phyloP scores from a whole-genome alignment of 1,140 invertebrate species.

The Lordiphosa collinella region DNA sequence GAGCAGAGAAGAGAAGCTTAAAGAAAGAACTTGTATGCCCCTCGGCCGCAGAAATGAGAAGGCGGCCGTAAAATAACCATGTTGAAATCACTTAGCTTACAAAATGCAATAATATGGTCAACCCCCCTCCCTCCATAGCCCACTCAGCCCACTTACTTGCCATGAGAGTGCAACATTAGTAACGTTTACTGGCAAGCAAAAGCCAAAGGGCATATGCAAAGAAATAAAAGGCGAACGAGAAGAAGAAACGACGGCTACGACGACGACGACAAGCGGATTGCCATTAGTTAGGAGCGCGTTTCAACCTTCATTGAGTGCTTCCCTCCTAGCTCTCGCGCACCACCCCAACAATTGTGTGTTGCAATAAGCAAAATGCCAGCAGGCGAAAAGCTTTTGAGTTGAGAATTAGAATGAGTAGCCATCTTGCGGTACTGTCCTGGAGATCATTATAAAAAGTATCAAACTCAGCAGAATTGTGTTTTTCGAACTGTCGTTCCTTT shows the following conservation, averaged over 20 bases:
- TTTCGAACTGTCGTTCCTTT: too few relatives aligned
- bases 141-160: background rate
- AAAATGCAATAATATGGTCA: slow-evolving; percentile 56
- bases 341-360: too few relatives aligned
- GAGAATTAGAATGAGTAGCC: too few relatives aligned
- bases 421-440: too few relatives aligned
- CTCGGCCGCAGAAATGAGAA: slow-evolving; percentile 37
- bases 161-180: slow-evolving; percentile 50
- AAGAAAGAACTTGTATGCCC: slow-evolving; percentile 9
- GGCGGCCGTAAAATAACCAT: slow-evolving; percentile 49
- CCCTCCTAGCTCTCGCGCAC: too few relatives aligned
- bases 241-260: background rate
- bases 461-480: too few relatives aligned
- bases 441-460: too few relatives aligned
- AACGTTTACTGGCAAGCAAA: slow-evolving; percentile 48
- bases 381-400: too few relatives aligned
- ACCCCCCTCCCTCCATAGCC: slow-evolving; percentile 7
- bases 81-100: slow-evolving; percentile 62
- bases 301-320: slow-evolving; percentile 50
- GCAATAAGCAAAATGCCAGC: too few relatives aligned
- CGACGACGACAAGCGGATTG: slow-evolving; percentile 47
- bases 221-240: background rate
- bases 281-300: slow-evolving; percentile 62
- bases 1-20: background rate
- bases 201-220: slow-evolving; percentile 57